A percentile compares a stretch with the other conserved stretches of the same genome.
phyloP scores from a whole-genome alignment of 2,888 invertebrate species.

The Helleia helle region DNA sequence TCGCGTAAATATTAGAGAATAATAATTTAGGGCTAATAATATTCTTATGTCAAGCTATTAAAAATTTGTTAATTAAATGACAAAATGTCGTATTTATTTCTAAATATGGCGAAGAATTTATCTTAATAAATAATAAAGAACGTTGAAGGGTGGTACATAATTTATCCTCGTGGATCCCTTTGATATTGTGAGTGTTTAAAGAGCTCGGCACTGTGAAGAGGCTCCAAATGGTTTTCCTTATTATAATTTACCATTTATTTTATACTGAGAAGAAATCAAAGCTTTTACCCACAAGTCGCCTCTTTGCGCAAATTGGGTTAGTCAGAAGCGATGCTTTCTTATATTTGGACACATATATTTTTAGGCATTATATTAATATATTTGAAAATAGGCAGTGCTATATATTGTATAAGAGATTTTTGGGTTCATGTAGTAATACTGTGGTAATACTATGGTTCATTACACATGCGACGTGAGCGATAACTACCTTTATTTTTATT shows the following conservation, averaged over 20 bases:
- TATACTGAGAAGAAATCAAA: constrained; percentile 8
- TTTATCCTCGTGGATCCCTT: constrained; percentile 5
- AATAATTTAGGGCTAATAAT: too few species aligned
- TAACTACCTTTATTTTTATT: too few species aligned
- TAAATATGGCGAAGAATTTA: not conserved
- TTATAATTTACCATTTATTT: constrained; percentile 12
- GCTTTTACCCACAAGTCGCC: constrained; percentile 8
- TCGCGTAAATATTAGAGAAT: too few species aligned
- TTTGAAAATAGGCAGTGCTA: too few species aligned
- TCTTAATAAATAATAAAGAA: not conserved
- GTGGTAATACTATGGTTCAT: too few species aligned
- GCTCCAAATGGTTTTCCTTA: constrained; percentile 7
- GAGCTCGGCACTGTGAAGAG: constrained; percentile 2
- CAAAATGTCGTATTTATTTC: not conserved
- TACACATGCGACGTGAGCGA: too few species aligned
- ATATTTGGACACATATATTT: not conserved
- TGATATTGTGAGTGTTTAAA: constrained; percentile 7
- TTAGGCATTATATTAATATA: too few species aligned
- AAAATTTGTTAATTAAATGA: too few species aligned
- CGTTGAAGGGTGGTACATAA: constrained; percentile 1
- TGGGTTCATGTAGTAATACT: too few species aligned
- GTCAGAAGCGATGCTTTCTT: not conserved
- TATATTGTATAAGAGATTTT: too few species aligned
- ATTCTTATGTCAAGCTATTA: too few species aligned
- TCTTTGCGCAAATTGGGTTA: constrained; percentile 5